phyloP scores from a whole-genome alignment of 2,797 vertebrate genomes.

The Octomys mimax region DNA sequence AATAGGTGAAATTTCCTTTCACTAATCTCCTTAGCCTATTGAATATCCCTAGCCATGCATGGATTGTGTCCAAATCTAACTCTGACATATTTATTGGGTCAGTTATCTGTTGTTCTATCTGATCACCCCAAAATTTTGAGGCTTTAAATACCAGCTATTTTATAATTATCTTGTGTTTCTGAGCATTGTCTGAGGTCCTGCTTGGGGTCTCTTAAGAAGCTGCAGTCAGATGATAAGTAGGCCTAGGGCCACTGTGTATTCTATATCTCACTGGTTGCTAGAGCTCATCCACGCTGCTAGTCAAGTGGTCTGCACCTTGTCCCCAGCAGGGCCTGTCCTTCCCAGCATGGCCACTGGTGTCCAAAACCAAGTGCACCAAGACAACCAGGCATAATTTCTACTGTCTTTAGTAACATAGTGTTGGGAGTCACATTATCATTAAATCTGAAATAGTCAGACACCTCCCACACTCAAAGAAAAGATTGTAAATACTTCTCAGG shows the following conservation, averaged over 20 bases:
- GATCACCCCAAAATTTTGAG: not conserved
- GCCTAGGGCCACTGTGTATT: not conserved
- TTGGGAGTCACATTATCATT: not conserved
- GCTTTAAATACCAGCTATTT: not conserved
- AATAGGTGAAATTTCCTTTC: not conserved
- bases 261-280: not conserved
- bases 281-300: rapidly evolving
- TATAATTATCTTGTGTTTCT: not conserved
- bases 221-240: not conserved
- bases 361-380: not conserved
- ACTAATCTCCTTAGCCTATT: not conserved
- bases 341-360: not conserved
- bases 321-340: not conserved
- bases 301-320: not conserved
- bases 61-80: not conserved
- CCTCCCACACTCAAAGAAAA: not conserved
- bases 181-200: not conserved
- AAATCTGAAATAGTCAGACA: not conserved
- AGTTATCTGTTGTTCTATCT: not conserved
- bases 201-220: not conserved
- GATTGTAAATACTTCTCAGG: not conserved
- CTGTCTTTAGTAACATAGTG: not conserved
- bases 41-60: not conserved
- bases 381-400: not conserved
- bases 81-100: not conserved